Evolutionary conservation across 2,113 vertebrate species (phyloP).

Genomic region (Mobula hypostoma): DNA sequence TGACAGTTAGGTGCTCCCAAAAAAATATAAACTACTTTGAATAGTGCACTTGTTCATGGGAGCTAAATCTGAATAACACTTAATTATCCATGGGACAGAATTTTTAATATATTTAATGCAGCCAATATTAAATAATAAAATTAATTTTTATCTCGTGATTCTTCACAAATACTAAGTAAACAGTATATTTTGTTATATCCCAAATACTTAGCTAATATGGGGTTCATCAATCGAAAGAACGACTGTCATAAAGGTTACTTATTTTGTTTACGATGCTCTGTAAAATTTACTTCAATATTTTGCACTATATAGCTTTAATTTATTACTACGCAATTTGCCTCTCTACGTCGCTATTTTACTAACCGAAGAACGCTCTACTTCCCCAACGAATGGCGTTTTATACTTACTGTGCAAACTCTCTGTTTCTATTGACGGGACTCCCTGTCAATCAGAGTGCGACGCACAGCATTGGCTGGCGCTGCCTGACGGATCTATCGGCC

Average conservation of each 20-base stretch:
- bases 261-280: not conserved
- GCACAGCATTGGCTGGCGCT: not conserved
- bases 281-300: not conserved
- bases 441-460: not conserved
- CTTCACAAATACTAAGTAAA: not conserved
- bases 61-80: not conserved
- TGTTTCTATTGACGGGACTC: not conserved
- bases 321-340: not conserved
- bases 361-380: not conserved
- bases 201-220: not conserved
- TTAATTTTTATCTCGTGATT: not conserved
- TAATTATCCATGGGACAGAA: not conserved
- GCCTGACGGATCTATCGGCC: not conserved
- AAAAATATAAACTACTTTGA: not conserved
- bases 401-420: not conserved
- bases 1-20: not conserved
- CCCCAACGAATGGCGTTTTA: not conserved
- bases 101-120: not conserved
- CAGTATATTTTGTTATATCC: not conserved
- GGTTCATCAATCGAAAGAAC: not conserved
- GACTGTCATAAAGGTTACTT: not conserved
- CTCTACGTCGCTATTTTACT: not conserved
- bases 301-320: not conserved
- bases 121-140: not conserved
- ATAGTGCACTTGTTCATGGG: not conserved